Conservation (phyloP, 2,113 vertebrate genomes). For the Papio anubis region DNA sequence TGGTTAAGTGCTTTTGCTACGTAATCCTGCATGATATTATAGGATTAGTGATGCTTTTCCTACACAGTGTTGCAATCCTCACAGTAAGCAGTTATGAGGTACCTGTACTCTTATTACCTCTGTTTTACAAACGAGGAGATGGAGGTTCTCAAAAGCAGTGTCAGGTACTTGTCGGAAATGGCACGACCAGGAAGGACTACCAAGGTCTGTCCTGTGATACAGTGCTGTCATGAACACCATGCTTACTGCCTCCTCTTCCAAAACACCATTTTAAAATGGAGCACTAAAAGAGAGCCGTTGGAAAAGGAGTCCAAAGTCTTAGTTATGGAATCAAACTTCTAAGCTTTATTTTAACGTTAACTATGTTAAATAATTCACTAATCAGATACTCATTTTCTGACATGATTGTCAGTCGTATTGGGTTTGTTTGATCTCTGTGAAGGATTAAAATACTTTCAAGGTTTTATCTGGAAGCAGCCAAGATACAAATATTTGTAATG, state of each 20-base stretch:
- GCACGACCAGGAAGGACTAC: background rate
- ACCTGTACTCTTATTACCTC: background rate
- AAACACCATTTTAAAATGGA: background rate
- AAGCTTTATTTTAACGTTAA: slow-evolving; percentile 43
- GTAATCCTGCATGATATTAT: background rate
- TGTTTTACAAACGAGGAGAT: background rate
- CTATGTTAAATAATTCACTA: slow-evolving; percentile 41
- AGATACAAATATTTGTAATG: background rate
- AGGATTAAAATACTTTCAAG: background rate
- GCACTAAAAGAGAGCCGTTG: background rate
- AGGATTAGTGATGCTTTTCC: background rate
- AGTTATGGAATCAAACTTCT: background rate
- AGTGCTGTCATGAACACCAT: background rate
- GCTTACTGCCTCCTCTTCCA: background rate
- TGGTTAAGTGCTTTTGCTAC: background rate
- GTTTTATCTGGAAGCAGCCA: slow-evolving; percentile 35
- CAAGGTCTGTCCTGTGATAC: background rate
- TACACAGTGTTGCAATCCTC: background rate
- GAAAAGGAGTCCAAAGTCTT: background rate
- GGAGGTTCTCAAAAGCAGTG: background rate
- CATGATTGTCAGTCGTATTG: slow-evolving; percentile 24
- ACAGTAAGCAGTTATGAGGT: background rate
- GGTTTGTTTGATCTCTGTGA: background rate
- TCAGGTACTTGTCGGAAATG: background rate
- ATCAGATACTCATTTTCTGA: slow-evolving; percentile 26